Conservation (phyloP, 2,888 invertebrate genomes). For the Eupeodes latifasciatus region DNA sequence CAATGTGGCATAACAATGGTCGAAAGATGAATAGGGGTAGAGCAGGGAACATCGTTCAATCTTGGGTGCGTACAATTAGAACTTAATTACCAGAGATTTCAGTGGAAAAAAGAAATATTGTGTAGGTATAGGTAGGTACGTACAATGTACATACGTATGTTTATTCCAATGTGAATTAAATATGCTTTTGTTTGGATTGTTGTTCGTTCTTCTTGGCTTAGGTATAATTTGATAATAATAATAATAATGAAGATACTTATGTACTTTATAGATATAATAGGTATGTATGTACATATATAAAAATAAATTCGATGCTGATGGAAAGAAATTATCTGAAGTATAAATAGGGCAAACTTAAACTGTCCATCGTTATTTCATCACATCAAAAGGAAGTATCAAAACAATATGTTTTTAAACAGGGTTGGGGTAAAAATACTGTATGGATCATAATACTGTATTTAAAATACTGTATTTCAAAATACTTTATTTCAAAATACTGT, state of each 20-base stretch:
- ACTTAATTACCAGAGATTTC: conserved; percentile 51
- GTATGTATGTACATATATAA: not conserved
- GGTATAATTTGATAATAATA: not conserved
- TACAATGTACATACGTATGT: not conserved
- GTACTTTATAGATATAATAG: not conserved
- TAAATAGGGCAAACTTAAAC: too few relatives aligned
- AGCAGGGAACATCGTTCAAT: not conserved
- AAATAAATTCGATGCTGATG: not conserved
- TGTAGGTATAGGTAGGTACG: not conserved
- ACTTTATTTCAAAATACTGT: too few relatives aligned
- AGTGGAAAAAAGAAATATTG: not conserved
- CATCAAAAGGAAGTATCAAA: too few relatives aligned
- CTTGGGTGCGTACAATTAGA: conserved; percentile 64
- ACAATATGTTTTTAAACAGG: too few relatives aligned
- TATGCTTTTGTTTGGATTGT: conserved; percentile 8
- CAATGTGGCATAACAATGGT: not conserved
- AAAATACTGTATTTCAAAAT: too few relatives aligned
- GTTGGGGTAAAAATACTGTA: too few relatives aligned
- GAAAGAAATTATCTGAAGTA: not conserved
- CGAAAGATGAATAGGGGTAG: too few relatives aligned
- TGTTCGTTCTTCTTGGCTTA: not conserved
- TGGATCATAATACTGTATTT: too few relatives aligned
- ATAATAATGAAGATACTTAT: not conserved
- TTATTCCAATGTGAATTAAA: not conserved
- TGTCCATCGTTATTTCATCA: too few relatives aligned